Conservation (phyloP, 2,113 vertebrate genomes). For the Bettongia penicillata region DNA sequence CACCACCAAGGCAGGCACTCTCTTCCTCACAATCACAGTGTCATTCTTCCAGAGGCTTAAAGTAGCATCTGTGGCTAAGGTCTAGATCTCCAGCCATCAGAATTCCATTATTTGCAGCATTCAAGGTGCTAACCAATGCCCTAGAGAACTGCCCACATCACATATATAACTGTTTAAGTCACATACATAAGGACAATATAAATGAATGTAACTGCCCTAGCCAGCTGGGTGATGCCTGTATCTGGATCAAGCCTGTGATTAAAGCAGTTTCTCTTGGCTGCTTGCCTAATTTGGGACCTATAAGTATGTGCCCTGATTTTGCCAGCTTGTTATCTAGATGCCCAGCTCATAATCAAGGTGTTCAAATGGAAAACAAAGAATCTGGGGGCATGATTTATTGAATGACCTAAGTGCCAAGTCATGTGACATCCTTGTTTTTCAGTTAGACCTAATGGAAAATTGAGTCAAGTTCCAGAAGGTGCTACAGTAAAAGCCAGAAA, state of each 20-base stretch:
- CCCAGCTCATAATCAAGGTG: not conserved
- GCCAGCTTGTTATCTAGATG: not conserved
- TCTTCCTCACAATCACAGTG: not conserved
- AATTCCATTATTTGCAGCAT: not conserved
- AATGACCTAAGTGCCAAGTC: not conserved
- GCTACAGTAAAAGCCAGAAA: slow-evolving; percentile 55
- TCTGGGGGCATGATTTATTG: not conserved
- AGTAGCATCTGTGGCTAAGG: not conserved
- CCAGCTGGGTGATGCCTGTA: not conserved
- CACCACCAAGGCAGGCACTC: not conserved
- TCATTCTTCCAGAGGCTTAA: not conserved
- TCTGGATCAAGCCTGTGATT: not conserved
- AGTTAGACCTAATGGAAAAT: not conserved
- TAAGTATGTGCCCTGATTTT: slow-evolving; percentile 22
- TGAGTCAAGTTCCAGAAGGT: slow-evolving; percentile 53
- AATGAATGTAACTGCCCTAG: not conserved
- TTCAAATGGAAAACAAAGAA: slow-evolving; percentile 6
- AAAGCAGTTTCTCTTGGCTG: not conserved
- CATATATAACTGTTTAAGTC: not conserved
- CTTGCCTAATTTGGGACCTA: not conserved
- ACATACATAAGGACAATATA: not conserved
- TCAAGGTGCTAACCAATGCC: not conserved
- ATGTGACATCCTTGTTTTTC: slow-evolving; percentile 13
- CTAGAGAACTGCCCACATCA: not conserved
- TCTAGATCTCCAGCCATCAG: not conserved